Evolutionary conservation across 2,888 invertebrate species (phyloP), one percentile per base, ranked within the genome.

Genomic region (Euzophera pinguis): DNA sequence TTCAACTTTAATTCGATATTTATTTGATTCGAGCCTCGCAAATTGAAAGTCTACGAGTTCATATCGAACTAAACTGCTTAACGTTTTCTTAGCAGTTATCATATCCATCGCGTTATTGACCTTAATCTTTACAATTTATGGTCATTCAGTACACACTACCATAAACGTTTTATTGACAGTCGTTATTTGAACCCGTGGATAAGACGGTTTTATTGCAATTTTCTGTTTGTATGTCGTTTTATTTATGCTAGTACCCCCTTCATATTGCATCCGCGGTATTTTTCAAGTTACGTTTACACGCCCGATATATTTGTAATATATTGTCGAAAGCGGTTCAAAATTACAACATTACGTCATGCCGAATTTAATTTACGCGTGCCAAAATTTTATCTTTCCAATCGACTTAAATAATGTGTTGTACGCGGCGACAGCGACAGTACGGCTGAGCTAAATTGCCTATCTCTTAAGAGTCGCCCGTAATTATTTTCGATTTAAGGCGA

Each of bases 121-220:
- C 84, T 84, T 86, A 87, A 86, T 85, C 84, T 84, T 72, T 70
- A 77, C 75, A 84, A 85, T 85, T 83, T 85, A 87, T 83, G 80
- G 81, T 76, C 81, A 84, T 84, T 81, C 73, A 77, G 81, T 78
- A 75, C 81, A 75, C 65, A 80, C 74, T 76, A 73, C 81, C 80
- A 83, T 87, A 84, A 82, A 80, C 71, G 82, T 84, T 84, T 86
- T 86, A 85, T 84, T 83, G 78, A 75, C 76, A 78, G 72, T 79
- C 78, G 78, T 82, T 84, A 81, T 75, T 78, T 79, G 77, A 79
- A 78, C 71, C 73, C 69, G 74, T 74, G 71, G 68, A 69, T 75
- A 76, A 72, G 69, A 67, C 65, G 64, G 53, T 73, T 74, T 73
- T 73, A 76, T 74, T 71, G 67, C 66, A 62, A 59, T 71, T 67